Base-by-base conservation (phyloP, 2,888 invertebrate species). In the Noctua janthe region DNA sequence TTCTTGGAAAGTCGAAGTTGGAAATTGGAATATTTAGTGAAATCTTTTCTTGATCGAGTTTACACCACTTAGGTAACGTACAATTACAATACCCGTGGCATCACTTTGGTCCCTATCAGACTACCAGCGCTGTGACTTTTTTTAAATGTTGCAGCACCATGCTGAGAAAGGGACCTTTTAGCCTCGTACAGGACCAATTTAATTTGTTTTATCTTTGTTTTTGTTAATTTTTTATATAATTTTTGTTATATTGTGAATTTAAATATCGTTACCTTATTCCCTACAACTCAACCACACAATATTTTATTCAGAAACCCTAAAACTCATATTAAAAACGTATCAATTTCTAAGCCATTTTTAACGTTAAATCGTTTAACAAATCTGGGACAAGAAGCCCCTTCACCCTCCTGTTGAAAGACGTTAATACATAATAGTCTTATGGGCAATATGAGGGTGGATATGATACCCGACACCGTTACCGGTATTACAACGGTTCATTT, bases 281-380 rank as follows among this genome's bases (percentile, higher is more conserved):
- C 3, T 0, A 43, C 15, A 51, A 67, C 35, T 23, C 15, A 2
- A 20, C 43, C 20, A 56, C 39, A n/a, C 2, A 51, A 66, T 15
- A 51, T 66, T 51, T 64, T 20, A 64, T 84, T 71, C 35, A 47
- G 80, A 73, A 84, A 66, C 84, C 74, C 10, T 72, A 62, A 75
- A 80, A 35, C n/a, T 56, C 20, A 69, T 76, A 54, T 62, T 62
- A 29, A 72, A 71, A 80, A 78, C 43, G 43, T 78, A 77, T 67
- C 74, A 80, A 76, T 76, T 80, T 71, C 64, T 71, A 71, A 85
- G 72, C 72, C 51, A 13, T 62, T 78, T 71, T 81, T 78, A 51
- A 77, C 73, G 70, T 74, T 84, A 82, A 85, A 83, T 88, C 86
- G 79, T 66, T 83, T 84, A 74, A 71, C 56, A 80, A 77, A 88